These are phyloP conservation scores for Oncopeltus fasciatus DNA, from an alignment of 1,140 invertebrate species.

Conservation along the genomic window DNA sequence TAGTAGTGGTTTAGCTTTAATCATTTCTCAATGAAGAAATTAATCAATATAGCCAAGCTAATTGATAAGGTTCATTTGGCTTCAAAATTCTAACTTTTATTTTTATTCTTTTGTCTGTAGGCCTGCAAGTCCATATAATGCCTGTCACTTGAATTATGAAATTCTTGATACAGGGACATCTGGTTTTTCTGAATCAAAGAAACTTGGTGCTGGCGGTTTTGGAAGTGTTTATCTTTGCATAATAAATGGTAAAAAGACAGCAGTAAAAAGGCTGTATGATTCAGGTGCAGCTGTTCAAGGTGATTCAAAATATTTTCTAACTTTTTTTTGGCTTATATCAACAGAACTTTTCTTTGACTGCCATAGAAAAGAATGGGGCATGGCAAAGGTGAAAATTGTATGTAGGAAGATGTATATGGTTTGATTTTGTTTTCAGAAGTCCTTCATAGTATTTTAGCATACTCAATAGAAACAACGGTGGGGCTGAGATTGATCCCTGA, in stretches of 20 bases:
- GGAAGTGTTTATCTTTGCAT: conserved; percentile 48
- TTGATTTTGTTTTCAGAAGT: too few relatives aligned
- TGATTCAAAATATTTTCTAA: neutral
- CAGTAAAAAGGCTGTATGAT: conserved; percentile 43
- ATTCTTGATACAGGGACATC: conserved; percentile 15
- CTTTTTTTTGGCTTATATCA: neutral
- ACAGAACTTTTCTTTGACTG: neutral
- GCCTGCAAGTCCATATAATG: too few relatives aligned
- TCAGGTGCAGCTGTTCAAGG: neutral
- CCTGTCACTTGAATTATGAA: neutral
- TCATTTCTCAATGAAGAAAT: too few relatives aligned
- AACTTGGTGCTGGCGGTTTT: conserved; percentile 52
- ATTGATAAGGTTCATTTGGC: too few relatives aligned
- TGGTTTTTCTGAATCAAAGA: conserved; percentile 26
- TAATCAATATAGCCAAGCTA: too few relatives aligned
- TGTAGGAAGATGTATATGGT: too few relatives aligned
- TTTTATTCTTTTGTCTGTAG: too few relatives aligned
- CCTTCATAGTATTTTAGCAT: too few relatives aligned
- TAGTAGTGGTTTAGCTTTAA: too few relatives aligned
- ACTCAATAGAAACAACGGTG: too few relatives aligned
- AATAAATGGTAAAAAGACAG: conserved; percentile 34
- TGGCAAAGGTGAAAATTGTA: neutral
- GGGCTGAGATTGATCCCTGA: too few relatives aligned
- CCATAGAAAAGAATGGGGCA: neutral
- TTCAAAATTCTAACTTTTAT: too few relatives aligned